Percentiles rank a stretch among this genome's conserved stretches.
Conservation (phyloP, 2,888 invertebrate species). For the Philopedon plagiatum region DNA sequence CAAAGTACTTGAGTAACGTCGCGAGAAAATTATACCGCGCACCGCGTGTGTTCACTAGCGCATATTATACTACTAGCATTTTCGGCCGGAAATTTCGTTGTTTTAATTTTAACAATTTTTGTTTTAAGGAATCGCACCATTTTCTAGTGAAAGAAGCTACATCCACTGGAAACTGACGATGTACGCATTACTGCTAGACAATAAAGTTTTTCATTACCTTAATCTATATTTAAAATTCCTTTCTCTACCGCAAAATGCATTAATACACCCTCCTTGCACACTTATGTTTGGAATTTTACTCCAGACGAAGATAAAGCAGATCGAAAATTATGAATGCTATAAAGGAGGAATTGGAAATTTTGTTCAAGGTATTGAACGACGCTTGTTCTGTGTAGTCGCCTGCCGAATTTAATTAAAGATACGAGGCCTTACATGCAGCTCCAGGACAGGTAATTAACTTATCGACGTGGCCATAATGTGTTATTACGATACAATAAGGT, state of each 20-base stretch:
- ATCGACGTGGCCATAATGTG: slow-evolving; percentile 27
- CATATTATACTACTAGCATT: no score
- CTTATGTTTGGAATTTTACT: slow-evolving; percentile 35
- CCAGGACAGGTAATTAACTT: slow-evolving; percentile 27
- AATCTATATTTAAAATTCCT: slow-evolving; percentile 15
- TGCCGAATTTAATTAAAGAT: neutral
- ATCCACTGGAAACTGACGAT: no score
- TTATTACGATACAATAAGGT: slow-evolving; percentile 34
- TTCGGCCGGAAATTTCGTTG: no score
- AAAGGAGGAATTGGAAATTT: slow-evolving; percentile 22
- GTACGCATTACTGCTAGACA: no score
- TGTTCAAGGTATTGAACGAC: neutral
- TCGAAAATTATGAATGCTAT: slow-evolving; percentile 20
- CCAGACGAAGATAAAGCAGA: slow-evolving; percentile 18
- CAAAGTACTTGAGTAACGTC: no score
- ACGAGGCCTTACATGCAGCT: neutral
- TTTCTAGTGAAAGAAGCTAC: no score
- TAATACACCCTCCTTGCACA: slow-evolving; percentile 20
- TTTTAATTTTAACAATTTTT: no score
- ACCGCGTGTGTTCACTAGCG: no score
- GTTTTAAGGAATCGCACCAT: no score
- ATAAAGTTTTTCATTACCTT: neutral
- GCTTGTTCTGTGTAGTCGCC: slow-evolving; percentile 3
- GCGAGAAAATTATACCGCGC: no score
- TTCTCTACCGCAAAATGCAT: slow-evolving; percentile 26